phyloP scores from a whole-genome alignment of 2,888 invertebrate genomes.

The Ephialtes manifestator region DNA sequence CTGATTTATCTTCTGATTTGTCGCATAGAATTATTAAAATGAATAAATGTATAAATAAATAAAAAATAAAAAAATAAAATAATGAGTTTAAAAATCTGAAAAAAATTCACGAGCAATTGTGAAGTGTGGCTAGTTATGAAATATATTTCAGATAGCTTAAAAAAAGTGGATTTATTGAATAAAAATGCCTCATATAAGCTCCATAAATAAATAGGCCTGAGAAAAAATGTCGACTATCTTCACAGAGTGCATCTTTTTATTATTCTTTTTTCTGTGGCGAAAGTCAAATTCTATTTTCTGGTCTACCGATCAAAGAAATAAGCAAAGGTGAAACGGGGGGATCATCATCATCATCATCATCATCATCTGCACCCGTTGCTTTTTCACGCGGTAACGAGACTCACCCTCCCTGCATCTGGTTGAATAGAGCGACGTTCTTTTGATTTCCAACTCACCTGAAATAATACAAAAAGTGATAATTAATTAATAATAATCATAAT shows the following conservation, averaged over 20 bases:
- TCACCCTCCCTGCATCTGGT: constrained; percentile 80
- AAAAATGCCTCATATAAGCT: neutral
- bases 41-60: too few species aligned
- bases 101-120: neutral
- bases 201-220: neutral
- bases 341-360: constrained; percentile 22
- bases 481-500: constrained; percentile 27
- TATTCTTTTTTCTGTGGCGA: neutral
- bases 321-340: neutral
- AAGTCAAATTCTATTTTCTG: neutral
- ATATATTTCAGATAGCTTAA: too few species aligned
- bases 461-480: constrained; percentile 72
- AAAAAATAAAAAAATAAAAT: too few species aligned
- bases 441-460: constrained; percentile 83
- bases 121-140: neutral
- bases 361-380: constrained; percentile 38
- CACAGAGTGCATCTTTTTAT: neutral
- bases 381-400: constrained; percentile 72
- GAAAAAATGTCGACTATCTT: neutral
- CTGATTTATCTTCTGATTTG: too few species aligned
- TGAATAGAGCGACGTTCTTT: constrained; percentile 78
- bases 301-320: constrained; percentile 38
- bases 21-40: neutral
- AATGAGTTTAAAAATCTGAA: neutral
- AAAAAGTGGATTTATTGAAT: too few species aligned